Base-by-base conservation (phyloP, 2,888 invertebrate genomes). In the Stenodema calcarata region DNA sequence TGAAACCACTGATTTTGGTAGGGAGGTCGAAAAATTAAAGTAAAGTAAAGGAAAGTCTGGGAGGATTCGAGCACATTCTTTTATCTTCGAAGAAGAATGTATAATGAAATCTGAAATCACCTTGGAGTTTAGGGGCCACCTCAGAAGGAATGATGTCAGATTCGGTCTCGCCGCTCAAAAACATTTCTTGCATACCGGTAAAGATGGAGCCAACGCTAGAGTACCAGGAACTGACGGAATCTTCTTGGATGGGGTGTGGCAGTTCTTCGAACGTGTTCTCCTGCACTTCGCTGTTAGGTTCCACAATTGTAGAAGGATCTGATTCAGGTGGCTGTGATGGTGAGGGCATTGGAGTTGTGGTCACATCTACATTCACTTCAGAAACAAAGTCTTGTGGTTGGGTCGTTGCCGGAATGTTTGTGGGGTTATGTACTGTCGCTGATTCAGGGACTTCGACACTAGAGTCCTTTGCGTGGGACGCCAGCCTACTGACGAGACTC, bases 41-140 rank as follows among this genome's bases (percentile, higher is more conserved):
- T 41, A 76, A 76, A 14, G 42, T 76, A 76, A 76, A 76, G 76
- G 42, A 76, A 76, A 76, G 42, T 30, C 76, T 14, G 28, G 70
- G 35, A 16, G 70, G n/a, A 70, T 28, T 70, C 28, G 27, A 28
- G 28, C 28, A 70, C 70, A 70, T 16, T 30, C 28, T 28, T 30
- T 70, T 70, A 28, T 70, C 30, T 30, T 70, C 14, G 69, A 69
- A 69, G 69, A 16, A 28, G 28, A 69, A 30, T 2, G 12, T 1
- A 78, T 78, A 23, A 44, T 23, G 41, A 44, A 44, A 12, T n/a
- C 4, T 4, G 11, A n/a, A 78, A 78, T 78, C 78, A 78, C 78
- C 78, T 73, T 73, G 73, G 14, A 35, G 18, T n/a, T 30, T 73
- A 35, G 73, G 41, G 18, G 73, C 35, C 30, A 41, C 41, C 41